phyloP scores from a whole-genome alignment of 2,888 invertebrate genomes.

The Sericinus montela region DNA sequence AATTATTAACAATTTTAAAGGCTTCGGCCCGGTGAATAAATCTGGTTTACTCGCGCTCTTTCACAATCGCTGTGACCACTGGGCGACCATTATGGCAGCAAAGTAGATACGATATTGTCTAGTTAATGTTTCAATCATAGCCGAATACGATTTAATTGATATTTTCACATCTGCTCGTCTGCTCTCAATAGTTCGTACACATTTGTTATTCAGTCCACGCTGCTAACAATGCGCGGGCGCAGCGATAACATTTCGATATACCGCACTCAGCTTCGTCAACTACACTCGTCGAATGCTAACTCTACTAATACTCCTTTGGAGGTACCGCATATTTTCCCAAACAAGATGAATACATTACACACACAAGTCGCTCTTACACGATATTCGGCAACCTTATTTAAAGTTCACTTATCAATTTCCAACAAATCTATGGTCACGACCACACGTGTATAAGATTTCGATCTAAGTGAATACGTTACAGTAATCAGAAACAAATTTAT shows the following conservation, averaged over 20 bases:
- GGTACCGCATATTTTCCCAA: slow-evolving; percentile 29
- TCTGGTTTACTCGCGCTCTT: no score
- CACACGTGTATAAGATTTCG: slow-evolving; percentile 41
- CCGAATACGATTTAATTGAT: slow-evolving; percentile 48
- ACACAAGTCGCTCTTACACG: slow-evolving; percentile 3
- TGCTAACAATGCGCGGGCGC: slow-evolving; percentile 65
- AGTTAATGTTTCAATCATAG: slow-evolving; percentile 26
- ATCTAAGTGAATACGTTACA: slow-evolving; percentile 35
- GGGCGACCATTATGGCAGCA: no score
- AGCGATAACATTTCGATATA: slow-evolving; percentile 57
- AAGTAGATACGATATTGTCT: no score
- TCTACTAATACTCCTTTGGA: slow-evolving; percentile 39
- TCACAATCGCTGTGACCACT: no score
- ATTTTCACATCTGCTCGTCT: slow-evolving; percentile 67
- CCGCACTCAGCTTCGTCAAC: slow-evolving; percentile 38
- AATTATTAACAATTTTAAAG: no score
- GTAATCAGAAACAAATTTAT: slow-evolving; percentile 26
- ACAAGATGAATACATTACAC: slow-evolving; percentile 20
- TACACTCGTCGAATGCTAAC: slow-evolving; percentile 65
- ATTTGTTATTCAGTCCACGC: slow-evolving; percentile 69
- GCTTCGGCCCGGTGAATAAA: no score
- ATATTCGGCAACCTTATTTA: slow-evolving; percentile 18
- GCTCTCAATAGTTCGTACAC: slow-evolving; percentile 58
- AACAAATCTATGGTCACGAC: slow-evolving; percentile 59
- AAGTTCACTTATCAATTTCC: slow-evolving; percentile 47